Base-by-base conservation (phyloP, 2,797 vertebrate species). In the Glossophaga mutica region DNA sequence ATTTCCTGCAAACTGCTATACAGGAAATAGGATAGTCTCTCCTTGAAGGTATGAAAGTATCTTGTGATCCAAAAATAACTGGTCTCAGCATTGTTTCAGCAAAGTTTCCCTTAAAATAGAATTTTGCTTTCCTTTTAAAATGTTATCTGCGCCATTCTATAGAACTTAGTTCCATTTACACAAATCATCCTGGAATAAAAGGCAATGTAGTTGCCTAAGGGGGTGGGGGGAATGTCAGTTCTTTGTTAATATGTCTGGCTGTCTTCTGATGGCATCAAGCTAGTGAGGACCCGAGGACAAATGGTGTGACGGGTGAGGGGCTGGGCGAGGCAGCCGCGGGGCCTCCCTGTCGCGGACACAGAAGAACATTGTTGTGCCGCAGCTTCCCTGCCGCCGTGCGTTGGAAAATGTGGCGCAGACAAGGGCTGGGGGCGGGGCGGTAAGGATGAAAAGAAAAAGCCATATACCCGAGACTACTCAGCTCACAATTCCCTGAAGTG, bases 21-120 rank as follows among this genome's bases (percentile, higher is more conserved):
- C 32, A 78, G 81, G 39, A 85, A 73, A 59, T 18, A 55, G 78
- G 82, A 86, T 57, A 52, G 18, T 44, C 44, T 86, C 50, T 93
- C 91, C 73, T 76, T 79, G 65, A 87, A 96, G 50, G 57, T 67
- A 79, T 1, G 74, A 74, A 93, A 92, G 57, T 79, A 81, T 90
- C 91, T 94, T 70, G 26, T 34, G n/a, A 92, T 37, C 88, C 77
- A 34, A 85, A 94, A 94, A 95, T 67, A 97, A 62, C 52, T 83
- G 32, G 6, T 71, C 52, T 52, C n/a, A 67, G 77, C 71, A 70
- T 55, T 94, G 67, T 95, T 85, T 81, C 59, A 16, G 19, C 55
- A 46, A 92, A 39, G 21, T 92, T 81, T 87, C 26, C 50, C 76
- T 90, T 79, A 92, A 96, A 94, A 96, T 90, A 79, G 81, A 89